Base-by-base conservation (phyloP, 2,888 invertebrate genomes). In the Dynastes hyllus region DNA sequence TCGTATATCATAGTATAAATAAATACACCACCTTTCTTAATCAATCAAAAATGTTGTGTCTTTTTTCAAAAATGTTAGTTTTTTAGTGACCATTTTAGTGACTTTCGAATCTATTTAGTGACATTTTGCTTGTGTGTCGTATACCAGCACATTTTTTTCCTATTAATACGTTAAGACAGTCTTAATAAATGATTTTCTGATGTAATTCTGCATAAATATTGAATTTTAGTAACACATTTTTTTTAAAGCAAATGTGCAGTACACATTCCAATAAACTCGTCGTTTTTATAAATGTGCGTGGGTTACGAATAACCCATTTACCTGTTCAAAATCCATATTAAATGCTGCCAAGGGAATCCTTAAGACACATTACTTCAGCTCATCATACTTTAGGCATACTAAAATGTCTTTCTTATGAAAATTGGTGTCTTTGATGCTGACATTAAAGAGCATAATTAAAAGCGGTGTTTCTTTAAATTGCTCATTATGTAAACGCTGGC, bases 361-460 rank as follows among this genome's bases (percentile, higher is more conserved):
- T 11, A 53, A 70, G 13, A 40, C 40, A 40, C 45, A 9, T 55
- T 37, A 37, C n/a, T 27, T 37, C 16, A 58, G 16, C 73, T 58
- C 40, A 73, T 61, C 58, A 11, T 22, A 11, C 11, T 45, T 16
- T 16, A 32, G n/a, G 40, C 61, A 13, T 45, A 16, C 11, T 45
- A 61, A 45, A 45, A 45, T 27, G 22, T 58, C 40, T 45, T 73
- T 73, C 61, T 61, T 73, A 73, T 73, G 58, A 61, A 73, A 73
- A 73, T 45, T 27, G 45, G 45, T 22, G 32, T 11, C 73, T 73
- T 73, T 73, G 61, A 73, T 61, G 73, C 61, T 13, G 61, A 37
- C 45, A 61, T 61, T 61, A 73, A 73, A 61, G 61, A 58, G 40
- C 22, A 5, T 73, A 61, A 73, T 73, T 61, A 73, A 55, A 58